Evolutionary conservation across 2,113 vertebrate genomes (phyloP), one percentile per base, ranked within the genome.

Genomic region (Menura novaehollandiae): DNA sequence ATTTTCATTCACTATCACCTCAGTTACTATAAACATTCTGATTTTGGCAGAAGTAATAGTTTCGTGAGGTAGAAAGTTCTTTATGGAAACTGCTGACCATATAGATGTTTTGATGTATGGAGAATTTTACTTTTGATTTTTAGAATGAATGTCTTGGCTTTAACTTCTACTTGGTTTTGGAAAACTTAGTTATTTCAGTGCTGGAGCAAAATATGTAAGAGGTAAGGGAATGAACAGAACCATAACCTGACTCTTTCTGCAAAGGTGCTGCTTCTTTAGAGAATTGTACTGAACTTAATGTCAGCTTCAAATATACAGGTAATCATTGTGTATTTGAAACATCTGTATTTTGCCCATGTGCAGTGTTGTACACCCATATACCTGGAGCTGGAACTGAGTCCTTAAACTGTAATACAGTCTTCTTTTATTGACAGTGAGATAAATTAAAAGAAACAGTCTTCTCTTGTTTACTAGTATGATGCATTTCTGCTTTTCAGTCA

Each of bases 401-500:
- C 58, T 88, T 68, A 37, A 66, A 69, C 58, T 90, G n/a, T 56
- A 91, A 72, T 71, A 63, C 43, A 69, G 67, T 82, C 52, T 93
- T 90, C 44, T 78, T 92, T 92, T 82, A 76, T 55, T 94, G 93
- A 91, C 13, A 69, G 75, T 83, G 59, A 89, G 69, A 87, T 93
- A 89, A 96, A 75, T 88, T 69, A 60, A 91, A 94, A 97, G 73
- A 86, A 97, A 95, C 63, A 78, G 59, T 56, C 55, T 76, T 91
- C 32, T 60, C 72, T 88, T 77, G 46, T 97, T 95, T 96, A 95
- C 87, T 10, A 63, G 58, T 60, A 32, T 63, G 67, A 85, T 80
- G 68, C 68, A 62, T 97, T 97, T 97, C 41, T 91, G 82, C 69
- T 93, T 97, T 97, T 94, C 71, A 72, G 86, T 96, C 90, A 91